A percentile compares a stretch with the other conserved stretches of the same genome.
These are phyloP conservation scores for Biston stratarius DNA, from an alignment of 2,888 invertebrate species.

Conservation along the genomic window DNA sequence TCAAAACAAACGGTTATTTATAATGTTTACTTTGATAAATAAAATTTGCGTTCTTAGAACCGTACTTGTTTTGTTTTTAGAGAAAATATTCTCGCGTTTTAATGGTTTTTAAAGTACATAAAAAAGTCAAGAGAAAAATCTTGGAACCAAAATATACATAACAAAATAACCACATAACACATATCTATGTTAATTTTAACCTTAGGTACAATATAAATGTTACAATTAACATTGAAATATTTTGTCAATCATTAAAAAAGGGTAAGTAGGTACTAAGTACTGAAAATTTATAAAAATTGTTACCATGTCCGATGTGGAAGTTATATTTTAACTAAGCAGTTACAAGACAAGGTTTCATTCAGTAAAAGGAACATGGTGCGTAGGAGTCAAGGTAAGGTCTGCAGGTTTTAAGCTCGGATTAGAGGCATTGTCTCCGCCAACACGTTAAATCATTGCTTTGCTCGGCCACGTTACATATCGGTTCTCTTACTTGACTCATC, in stretches of 20 bases:
- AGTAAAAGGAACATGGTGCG: conserved; percentile 77
- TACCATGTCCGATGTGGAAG: conserved; percentile 36
- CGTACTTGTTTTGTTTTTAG: background rate
- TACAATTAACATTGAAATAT: background rate
- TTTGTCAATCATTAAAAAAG: background rate
- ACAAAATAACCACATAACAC: too few species aligned
- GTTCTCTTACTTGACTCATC: conserved; percentile 45
- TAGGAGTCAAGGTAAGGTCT: conserved; percentile 86
- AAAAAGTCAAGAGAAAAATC: too few species aligned
- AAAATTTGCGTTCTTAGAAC: background rate
- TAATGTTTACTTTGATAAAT: background rate
- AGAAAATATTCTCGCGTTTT: too few species aligned
- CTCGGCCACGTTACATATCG: conserved; percentile 56
- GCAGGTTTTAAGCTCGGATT: conserved; percentile 74
- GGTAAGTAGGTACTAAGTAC: background rate
- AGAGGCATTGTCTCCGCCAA: conserved; percentile 82
- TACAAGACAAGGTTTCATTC: conserved; percentile 67
- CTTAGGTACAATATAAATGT: too few species aligned
- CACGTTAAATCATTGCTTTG: conserved; percentile 69
- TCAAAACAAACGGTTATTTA: background rate
- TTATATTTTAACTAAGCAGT: conserved; percentile 46
- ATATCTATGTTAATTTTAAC: too few species aligned
- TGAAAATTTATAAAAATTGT: conserved; percentile 2
- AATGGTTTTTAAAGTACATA: too few species aligned
- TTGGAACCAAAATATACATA: too few species aligned